Evolutionary conservation across 2,113 vertebrate species (phyloP).

Genomic region (Piaya cayana): DNA sequence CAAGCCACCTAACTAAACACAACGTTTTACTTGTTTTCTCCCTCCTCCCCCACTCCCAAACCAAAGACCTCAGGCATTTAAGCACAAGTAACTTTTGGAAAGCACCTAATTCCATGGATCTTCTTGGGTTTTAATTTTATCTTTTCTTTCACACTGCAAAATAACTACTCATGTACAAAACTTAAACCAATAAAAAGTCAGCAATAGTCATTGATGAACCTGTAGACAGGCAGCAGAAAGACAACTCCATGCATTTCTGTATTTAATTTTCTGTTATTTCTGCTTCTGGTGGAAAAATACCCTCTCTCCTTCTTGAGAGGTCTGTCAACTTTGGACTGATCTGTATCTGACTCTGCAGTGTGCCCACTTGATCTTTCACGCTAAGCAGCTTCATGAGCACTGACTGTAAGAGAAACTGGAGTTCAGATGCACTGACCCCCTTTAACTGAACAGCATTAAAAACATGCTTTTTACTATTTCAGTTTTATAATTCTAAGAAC

Average conservation of each 20-base stretch:
- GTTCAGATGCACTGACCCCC: background rate
- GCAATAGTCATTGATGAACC: background rate
- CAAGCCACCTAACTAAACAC: background rate
- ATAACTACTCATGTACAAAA: background rate
- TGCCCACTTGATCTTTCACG: background rate
- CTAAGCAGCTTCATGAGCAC: background rate
- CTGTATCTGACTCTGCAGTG: background rate
- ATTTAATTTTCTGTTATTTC: conserved; percentile 37
- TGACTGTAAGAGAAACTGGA: background rate
- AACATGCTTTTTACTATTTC: background rate
- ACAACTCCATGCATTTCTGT: background rate
- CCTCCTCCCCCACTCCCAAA: background rate
- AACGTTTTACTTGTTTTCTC: conserved; percentile 15
- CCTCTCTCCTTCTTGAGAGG: background rate
- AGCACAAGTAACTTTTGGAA: background rate
- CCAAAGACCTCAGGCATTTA: background rate
- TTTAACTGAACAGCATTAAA: background rate
- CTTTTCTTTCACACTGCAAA: background rate
- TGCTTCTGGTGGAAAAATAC: background rate
- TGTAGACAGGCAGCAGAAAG: background rate
- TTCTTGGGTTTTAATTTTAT: background rate
- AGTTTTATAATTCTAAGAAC: background rate
- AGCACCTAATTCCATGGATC: background rate
- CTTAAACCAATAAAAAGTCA: background rate
- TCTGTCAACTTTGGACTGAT: background rate